phyloP scores from a whole-genome alignment of 2,797 vertebrate genomes.

The Phataginus tetradactyla region DNA sequence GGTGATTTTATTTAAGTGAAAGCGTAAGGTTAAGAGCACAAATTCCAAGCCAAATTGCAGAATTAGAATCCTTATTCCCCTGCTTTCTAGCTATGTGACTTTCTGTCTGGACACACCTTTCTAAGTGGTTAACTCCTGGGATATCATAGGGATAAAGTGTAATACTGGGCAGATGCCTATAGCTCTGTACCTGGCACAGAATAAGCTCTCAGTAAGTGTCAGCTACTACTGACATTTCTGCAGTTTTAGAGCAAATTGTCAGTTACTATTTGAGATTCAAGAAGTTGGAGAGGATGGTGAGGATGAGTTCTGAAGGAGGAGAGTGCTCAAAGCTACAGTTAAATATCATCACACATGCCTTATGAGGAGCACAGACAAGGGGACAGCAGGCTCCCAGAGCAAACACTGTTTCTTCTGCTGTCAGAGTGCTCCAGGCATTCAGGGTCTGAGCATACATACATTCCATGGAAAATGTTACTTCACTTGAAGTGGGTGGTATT shows the following conservation, averaged over 20 bases:
- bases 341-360: background rate
- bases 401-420: background rate
- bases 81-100: background rate
- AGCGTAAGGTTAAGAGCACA: background rate
- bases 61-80: background rate
- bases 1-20: background rate
- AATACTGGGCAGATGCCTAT: background rate
- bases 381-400: background rate
- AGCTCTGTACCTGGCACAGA: background rate
- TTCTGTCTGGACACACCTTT: background rate
- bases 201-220: background rate
- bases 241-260: background rate
- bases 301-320: background rate
- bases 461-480: background rate
- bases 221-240: background rate
- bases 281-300: background rate
- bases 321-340: background rate
- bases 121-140: background rate
- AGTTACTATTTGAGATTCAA: constrained; percentile 27
- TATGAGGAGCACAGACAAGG: background rate
- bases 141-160: background rate
- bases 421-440: background rate
- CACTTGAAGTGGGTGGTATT: background rate
- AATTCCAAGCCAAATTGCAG: background rate
- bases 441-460: background rate